Base-by-base conservation (phyloP, 2,113 vertebrate genomes). In the Antechinus stuartii region DNA sequence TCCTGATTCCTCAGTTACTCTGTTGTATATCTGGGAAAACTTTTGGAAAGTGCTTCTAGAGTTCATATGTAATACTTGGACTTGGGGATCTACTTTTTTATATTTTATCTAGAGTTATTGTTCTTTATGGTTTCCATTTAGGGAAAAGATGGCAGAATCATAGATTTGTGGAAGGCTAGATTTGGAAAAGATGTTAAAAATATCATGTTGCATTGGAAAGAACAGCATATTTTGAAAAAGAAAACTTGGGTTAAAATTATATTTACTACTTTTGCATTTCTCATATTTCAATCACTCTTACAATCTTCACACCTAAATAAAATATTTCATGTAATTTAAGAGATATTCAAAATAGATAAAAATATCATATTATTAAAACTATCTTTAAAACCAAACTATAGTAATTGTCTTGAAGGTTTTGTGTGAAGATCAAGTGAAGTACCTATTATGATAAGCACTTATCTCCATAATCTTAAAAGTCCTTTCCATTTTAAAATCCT, bases 1-100 rank as follows among this genome's bases (percentile, higher is more conserved):
- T 84, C 76, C 16, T 91, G 46, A 52, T 35, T 56, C 30, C 91
- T 52, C 24, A 96, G 91, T 26, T 42, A 53, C 76, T 55, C 57
- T 91, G 12, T 95, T 96, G 89, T 53, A 56, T 90, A 91, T 16
- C 35, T 94, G 91, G 52, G 93, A 55, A 93, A 8, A 2, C 53
- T 24, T 11, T 8, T 46, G 2, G 1, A 12, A 16, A 49, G 26
- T 14, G 55, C 30, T 54, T 89, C 3, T 6, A 0, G 27, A 90
- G n/a, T 35, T 93, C 46, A 76, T 91, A 68, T 53, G 91, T 94
- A 35, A 25, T 90, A 7, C 9, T 84, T 46, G 76, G 46, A 9
- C 35, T 89, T 4, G 42, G 61, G 54, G 23, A 9, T 54, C 7
- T 0, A 10, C 8, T 93, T 54, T 56, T 91, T 94, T 96, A 47